Evolutionary conservation across 2,797 vertebrate species (phyloP).

Genomic region (Chaetophractus vellerosus): DNA sequence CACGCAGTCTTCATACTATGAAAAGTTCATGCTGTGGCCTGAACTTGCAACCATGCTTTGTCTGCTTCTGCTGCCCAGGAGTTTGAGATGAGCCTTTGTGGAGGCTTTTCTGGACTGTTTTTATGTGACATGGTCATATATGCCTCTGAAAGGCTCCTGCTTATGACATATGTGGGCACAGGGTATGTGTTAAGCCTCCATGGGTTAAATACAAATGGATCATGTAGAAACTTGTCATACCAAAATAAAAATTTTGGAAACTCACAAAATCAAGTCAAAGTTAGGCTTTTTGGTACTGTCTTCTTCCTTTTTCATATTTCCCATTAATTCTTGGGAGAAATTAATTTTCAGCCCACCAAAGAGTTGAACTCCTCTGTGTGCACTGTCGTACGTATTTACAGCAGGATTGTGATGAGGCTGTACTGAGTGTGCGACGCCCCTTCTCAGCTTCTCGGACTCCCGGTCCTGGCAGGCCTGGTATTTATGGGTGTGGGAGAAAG

Average conservation of each 20-base stretch:
- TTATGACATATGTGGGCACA: no score
- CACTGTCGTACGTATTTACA: not conserved
- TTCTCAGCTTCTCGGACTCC: constrained; percentile 44
- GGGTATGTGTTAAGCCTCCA: not conserved
- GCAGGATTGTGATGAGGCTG: not conserved
- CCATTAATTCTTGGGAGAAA: not conserved
- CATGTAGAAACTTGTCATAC: not conserved
- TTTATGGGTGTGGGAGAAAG: constrained; percentile 73
- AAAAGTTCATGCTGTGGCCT: constrained; percentile 75
- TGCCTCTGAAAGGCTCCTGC: not conserved
- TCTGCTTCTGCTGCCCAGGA: constrained; percentile 38
- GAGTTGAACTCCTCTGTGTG: not conserved
- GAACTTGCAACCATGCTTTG: constrained; percentile 57
- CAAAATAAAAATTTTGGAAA: not conserved
- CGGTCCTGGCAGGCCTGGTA: constrained; percentile 4
- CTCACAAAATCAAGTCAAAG: not conserved
- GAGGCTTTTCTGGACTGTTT: not conserved
- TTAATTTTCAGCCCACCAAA: not conserved
- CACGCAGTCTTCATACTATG: constrained; percentile 71
- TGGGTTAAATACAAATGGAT: not conserved
- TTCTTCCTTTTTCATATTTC: not conserved
- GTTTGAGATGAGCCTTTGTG: constrained; percentile 5
- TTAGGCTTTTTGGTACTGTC: not conserved
- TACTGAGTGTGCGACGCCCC: not conserved
- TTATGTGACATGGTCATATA: not conserved